Base-by-base conservation (phyloP, 2,888 invertebrate species). In the Stegophylla sp. region DNA sequence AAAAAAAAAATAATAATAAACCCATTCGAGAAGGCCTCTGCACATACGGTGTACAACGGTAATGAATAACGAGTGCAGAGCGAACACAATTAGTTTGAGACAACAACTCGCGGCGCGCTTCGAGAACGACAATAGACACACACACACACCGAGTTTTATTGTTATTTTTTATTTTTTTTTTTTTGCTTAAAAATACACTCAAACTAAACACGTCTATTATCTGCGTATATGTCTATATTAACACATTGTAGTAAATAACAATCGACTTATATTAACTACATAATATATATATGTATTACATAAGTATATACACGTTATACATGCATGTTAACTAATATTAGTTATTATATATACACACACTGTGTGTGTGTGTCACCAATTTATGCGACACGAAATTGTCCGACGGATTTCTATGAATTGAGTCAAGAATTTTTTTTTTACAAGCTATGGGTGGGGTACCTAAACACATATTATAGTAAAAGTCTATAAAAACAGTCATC, bases 21-120 rank as follows among this genome's bases (percentile, higher is more conserved):
- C 63, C 74, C 34, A 53, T 76, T 66, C 26, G 51, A 66, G 66
- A 76, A 53, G 17, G 64, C 53, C 63, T n/a, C n/a, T n/a, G 34
- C 48, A 23, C 15, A 34, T 59, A 73, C 45, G 12, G n/a, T n/a
- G n/a, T n/a, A n/a, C n/a, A n/a, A 43, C 43, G 43, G 43, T 10
- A 75, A 75, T n/a, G 74, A 66, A 76, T 53, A 53, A 76, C 66
- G 64, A 66, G 64, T 51, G 64, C n/a, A 23, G 34, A 41, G 51
- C 64, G 53, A n/a, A 76, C 51, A 76, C 53, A 66, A 76, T 76
- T 76, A 66, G 75, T 76, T 43, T 51, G 64, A 75, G 20, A 75
- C 48, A 74, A 75, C 63, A 63, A 75, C 53, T 34, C 20, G 13
- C 15, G 4, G 4, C 26, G 63, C 15, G 45, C 43, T 59, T 72